A percentile compares a stretch with the other conserved stretches of the same genome.
Conservation (phyloP, 1,140 invertebrate species). For the Drosophila leontia region DNA sequence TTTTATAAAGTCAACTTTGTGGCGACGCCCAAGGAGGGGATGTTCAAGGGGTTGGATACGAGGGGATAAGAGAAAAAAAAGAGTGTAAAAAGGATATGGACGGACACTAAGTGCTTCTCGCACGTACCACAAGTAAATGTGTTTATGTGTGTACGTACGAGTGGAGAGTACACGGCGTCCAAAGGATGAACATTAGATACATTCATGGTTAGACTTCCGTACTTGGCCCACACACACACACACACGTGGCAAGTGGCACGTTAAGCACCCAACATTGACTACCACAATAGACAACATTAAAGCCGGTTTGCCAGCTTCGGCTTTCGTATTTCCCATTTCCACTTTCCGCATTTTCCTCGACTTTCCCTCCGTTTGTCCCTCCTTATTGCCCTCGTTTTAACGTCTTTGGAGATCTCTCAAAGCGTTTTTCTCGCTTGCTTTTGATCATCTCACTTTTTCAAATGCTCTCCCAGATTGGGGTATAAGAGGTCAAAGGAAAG, state of each 20-base stretch:
- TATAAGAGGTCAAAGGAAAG: neutral
- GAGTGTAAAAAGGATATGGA: constrained; percentile 22
- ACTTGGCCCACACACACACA: constrained; percentile 37
- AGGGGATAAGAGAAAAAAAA: constrained; percentile 9
- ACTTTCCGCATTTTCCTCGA: constrained; percentile 11
- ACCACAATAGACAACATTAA: constrained; percentile 81
- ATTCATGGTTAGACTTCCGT: constrained; percentile 76
- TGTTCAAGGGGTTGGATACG: neutral
- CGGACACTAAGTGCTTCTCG: constrained; percentile 74
- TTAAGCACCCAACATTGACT: constrained; percentile 80
- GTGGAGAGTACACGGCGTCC: constrained; percentile 68
- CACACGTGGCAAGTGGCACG: constrained; percentile 66
- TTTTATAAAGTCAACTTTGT: constrained; percentile 81
- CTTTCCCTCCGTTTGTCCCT: neutral
- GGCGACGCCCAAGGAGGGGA: neutral
- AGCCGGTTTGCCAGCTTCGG: constrained; percentile 56
- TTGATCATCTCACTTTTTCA: constrained; percentile 24
- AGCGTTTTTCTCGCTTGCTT: constrained; percentile 29
- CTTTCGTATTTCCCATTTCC: constrained; percentile 24
- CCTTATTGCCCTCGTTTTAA: constrained; percentile 26
- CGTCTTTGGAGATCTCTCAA: constrained; percentile 51
- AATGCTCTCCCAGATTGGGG: constrained; percentile 11
- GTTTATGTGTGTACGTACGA: constrained; percentile 57
- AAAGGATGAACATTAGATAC: constrained; percentile 83
- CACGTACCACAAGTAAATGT: constrained; percentile 79